Evolutionary conservation across 2,113 vertebrate genomes (phyloP).

Genomic region (Petrocephalus zakoni): DNA sequence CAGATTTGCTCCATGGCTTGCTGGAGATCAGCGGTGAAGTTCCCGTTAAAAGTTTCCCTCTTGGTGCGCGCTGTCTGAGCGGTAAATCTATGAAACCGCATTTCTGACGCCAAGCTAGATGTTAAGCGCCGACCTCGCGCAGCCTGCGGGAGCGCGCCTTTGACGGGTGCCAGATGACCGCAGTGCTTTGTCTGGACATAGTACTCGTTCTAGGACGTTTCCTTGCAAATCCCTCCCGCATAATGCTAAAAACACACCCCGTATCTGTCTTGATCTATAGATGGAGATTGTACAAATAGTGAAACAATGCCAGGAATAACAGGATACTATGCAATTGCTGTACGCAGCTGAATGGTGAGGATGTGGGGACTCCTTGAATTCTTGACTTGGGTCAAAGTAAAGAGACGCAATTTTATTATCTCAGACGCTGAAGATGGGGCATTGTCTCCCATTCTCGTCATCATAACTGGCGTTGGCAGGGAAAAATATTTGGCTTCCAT

Average conservation of each 20-base stretch:
- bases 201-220: background rate
- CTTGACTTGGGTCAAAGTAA: conserved; percentile 31
- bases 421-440: conserved; percentile 14
- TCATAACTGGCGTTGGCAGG: conserved; percentile 49
- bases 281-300: background rate
- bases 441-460: conserved; percentile 43
- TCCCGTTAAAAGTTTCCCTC: background rate
- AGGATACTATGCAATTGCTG: background rate
- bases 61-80: background rate
- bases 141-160: background rate
- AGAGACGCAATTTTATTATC: conserved; percentile 31
- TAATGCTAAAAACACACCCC: background rate
- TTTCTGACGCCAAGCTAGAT: background rate
- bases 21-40: background rate
- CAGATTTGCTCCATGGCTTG: background rate
- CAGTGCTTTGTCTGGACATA: background rate
- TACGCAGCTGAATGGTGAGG: background rate
- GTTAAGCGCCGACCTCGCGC: background rate
- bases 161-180: background rate
- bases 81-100: background rate
- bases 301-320: background rate
- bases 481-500: conserved; percentile 29
- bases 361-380: conserved; percentile 21
- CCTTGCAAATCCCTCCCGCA: background rate
- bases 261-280: background rate